These are phyloP conservation scores for Epinotia demarniana DNA, from an alignment of 2,888 invertebrate genomes.

Conservation along the genomic window DNA sequence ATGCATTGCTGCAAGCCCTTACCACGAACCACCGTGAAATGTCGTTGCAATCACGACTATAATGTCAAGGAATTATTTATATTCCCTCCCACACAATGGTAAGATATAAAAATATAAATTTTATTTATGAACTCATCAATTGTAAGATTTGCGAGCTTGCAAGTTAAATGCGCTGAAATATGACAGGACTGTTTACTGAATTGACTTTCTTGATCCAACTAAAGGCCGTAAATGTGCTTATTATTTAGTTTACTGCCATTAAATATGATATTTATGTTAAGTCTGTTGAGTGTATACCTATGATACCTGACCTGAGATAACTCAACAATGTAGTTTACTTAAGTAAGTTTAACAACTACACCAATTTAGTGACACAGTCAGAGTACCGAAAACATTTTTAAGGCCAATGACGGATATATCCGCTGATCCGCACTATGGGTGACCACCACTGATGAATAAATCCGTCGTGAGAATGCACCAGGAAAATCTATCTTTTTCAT, in stretches of 20 bases:
- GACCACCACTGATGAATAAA: too few relatives aligned
- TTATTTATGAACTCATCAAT: conserved; percentile 63
- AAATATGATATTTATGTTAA: conserved; percentile 50
- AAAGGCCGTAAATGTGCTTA: conserved; percentile 51
- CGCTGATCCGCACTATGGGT: too few relatives aligned
- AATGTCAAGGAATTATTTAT: conserved; percentile 56
- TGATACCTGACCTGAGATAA: conserved; percentile 4
- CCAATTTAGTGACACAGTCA: neutral
- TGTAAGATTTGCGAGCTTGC: conserved; percentile 59
- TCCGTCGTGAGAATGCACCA: too few relatives aligned
- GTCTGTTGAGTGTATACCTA: conserved; percentile 18
- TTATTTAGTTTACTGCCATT: conserved; percentile 65
- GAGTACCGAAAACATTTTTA: neutral
- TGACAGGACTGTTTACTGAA: conserved; percentile 63
- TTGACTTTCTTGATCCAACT: conserved; percentile 68
- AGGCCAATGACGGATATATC: too few relatives aligned
- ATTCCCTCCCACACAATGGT: conserved; percentile 49
- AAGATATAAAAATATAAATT: conserved; percentile 55
- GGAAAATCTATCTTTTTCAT: too few relatives aligned
- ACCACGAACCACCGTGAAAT: conserved; percentile 62
- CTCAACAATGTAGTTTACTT: conserved; percentile 13
- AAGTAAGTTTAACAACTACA: conserved; percentile 1
- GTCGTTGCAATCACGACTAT: conserved; percentile 57
- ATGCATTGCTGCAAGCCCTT: conserved; percentile 76
- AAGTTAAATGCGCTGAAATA: conserved; percentile 72